Conservation (phyloP, 2,113 vertebrate species). For the Hippocampus comes region DNA sequence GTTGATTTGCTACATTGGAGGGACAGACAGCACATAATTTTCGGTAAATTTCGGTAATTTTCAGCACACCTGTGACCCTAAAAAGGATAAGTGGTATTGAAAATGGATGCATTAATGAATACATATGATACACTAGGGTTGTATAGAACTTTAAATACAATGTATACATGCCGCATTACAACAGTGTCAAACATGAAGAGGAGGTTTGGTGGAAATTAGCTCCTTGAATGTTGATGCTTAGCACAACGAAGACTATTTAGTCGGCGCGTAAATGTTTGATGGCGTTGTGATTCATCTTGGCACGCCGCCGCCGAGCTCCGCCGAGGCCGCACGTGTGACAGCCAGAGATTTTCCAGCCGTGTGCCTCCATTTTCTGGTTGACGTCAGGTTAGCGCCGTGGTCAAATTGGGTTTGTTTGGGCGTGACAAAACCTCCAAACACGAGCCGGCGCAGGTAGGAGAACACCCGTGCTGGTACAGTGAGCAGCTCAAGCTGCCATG, state of each 20-base stretch:
- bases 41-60: too few relatives aligned
- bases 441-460: constrained; percentile 37
- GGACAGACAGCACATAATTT: too few relatives aligned
- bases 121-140: background rate
- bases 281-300: background rate
- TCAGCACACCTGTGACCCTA: too few relatives aligned
- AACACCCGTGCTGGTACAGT: constrained; percentile 25
- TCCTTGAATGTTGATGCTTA: too few relatives aligned
- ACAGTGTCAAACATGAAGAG: too few relatives aligned
- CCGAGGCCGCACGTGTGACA: constrained; percentile 37
- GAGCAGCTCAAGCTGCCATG: constrained; percentile 21
- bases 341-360: constrained; percentile 57
- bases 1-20: too few relatives aligned
- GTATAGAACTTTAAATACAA: background rate
- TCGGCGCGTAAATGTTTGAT: background rate
- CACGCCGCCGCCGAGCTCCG: constrained; percentile 17
- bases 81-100: too few relatives aligned
- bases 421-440: constrained; percentile 59
- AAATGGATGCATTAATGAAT: background rate
- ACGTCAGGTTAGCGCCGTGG: constrained; percentile 60
- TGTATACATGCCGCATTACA: background rate
- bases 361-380: constrained; percentile 66
- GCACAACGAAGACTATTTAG: background rate
- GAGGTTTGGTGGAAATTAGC: too few relatives aligned
- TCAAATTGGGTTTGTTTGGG: constrained; percentile 65